These are phyloP conservation scores for Antedon mediterranea DNA, from an alignment of 53 echinoderm and acorn worm species.

Conservation along the genomic window DNA sequence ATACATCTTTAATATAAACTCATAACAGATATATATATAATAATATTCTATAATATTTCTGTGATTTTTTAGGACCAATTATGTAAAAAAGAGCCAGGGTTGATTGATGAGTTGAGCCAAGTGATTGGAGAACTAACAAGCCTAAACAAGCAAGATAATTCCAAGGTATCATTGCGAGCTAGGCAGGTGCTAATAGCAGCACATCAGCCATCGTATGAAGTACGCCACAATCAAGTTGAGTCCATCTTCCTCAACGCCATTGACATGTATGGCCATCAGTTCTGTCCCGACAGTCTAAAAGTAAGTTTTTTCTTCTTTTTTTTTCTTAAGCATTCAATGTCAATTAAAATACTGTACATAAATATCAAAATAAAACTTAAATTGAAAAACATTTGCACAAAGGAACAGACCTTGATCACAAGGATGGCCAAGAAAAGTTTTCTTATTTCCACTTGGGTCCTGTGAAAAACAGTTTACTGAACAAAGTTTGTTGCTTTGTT, in stretches of 20 bases:
- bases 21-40: too few species aligned
- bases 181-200: constrained; percentile 93
- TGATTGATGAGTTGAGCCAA: constrained; percentile 70
- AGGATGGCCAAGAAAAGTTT: too few species aligned
- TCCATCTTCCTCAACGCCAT: constrained; percentile 95
- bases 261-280: constrained; percentile 97
- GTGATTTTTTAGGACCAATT: constrained; percentile 39
- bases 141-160: constrained; percentile 77
- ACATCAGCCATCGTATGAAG: constrained; percentile 86
- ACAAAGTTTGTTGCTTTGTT: too few species aligned
- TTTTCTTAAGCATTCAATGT: too few species aligned
- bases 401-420: too few species aligned
- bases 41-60: not conserved
- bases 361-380: too few species aligned
- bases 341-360: too few species aligned
- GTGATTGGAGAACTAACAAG: constrained; percentile 84
- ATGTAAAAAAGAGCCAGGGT: constrained; percentile 68
- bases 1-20: too few species aligned
- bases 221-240: constrained; percentile 94
- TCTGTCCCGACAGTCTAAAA: constrained; percentile 92
- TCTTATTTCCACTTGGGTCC: too few species aligned
- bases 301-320: constrained; percentile 9
- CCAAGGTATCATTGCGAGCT: constrained; percentile 73
- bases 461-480: too few species aligned
- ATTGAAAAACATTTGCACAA: too few species aligned